Conservation (phyloP, 2,797 vertebrate genomes). For the Erithacus rubecula region DNA sequence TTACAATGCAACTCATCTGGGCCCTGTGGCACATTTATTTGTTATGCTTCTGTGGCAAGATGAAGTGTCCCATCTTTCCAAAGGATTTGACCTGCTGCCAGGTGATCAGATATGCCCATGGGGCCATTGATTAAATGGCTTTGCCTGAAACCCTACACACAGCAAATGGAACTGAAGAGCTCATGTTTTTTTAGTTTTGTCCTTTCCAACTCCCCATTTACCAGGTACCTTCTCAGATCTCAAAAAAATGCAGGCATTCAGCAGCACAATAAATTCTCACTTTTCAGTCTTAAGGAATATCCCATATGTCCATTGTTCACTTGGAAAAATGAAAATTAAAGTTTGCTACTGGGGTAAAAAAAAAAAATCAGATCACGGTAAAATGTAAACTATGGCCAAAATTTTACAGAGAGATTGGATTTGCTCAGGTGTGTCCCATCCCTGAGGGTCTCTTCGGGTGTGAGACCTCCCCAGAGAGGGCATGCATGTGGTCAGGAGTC, state of each 20-base stretch:
- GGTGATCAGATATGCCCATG: neutral
- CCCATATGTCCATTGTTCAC: neutral
- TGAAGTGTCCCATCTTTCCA: neutral
- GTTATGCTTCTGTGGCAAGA: neutral
- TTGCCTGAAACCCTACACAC: neutral
- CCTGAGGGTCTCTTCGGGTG: no score
- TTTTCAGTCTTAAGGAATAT: neutral
- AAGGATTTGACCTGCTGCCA: neutral
- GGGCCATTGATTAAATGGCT: neutral
- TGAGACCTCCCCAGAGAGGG: no score
- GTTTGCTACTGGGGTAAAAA: neutral
- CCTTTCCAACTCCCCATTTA: neutral
- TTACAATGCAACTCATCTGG: neutral
- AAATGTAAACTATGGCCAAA: neutral
- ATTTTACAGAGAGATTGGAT: neutral
- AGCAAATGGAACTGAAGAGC: neutral
- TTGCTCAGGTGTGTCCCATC: no score
- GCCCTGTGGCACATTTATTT: neutral
- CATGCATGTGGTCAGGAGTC: no score
- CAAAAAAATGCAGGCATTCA: neutral
- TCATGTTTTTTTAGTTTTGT: neutral
- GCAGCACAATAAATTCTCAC: neutral
- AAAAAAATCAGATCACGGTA: neutral
- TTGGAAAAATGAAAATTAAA: neutral
- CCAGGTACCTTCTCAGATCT: neutral